These are phyloP conservation scores for Spisula subtruncata DNA, from an alignment of 2,888 invertebrate species.

Conservation along the genomic window DNA sequence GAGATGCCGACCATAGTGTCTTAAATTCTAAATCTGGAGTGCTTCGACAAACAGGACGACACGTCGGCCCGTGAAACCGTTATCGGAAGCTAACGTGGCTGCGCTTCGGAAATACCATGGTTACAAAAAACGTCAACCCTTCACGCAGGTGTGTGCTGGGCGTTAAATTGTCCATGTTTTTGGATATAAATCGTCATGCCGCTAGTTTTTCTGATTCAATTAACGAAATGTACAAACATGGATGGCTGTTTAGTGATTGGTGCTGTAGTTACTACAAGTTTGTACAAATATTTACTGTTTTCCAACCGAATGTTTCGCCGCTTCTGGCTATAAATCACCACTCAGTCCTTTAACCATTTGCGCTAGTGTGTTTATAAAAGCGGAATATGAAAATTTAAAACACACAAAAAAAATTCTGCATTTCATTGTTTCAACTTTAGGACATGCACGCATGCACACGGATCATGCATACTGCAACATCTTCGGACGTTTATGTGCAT, in stretches of 20 bases:
- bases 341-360: not conserved
- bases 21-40: conserved; percentile 4
- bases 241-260: not conserved
- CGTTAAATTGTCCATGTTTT: conserved; percentile 16
- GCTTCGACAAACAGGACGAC: not conserved
- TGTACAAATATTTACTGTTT: not conserved
- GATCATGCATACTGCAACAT: too few species aligned
- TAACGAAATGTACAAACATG: conserved; percentile 15
- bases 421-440: not conserved
- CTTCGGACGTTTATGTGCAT: too few species aligned
- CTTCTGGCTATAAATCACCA: not conserved
- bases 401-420: not conserved
- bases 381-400: not conserved
- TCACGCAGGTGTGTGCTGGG: not conserved
- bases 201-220: not conserved
- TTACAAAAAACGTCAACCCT: not conserved
- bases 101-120: not conserved
- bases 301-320: not conserved
- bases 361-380: conserved; percentile 2
- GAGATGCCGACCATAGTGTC: not conserved
- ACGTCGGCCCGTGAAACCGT: not conserved
- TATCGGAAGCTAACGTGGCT: not conserved
- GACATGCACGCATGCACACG: too few species aligned
- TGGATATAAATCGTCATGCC: conserved; percentile 1
- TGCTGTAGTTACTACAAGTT: not conserved